Base-by-base conservation (phyloP, 2,888 invertebrate species). In the Amaurobius ferox region DNA sequence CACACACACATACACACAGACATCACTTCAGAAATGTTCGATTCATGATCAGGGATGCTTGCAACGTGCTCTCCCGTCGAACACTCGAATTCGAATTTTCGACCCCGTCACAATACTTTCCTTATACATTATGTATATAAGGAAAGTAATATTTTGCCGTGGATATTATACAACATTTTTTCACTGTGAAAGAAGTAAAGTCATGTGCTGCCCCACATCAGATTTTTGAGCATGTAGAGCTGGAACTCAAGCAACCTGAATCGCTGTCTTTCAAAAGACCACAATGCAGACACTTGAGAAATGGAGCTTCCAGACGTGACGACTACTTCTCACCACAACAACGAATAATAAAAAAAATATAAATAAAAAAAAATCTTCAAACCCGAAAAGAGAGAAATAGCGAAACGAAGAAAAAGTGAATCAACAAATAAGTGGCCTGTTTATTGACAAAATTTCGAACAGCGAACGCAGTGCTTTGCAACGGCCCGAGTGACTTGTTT, bases 401-500 rank as follows among this genome's bases (percentile, higher is more conserved):
- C n/a, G 19, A 61, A 44, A 26, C 19, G 32, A 16, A 66, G n/a
- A 32, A 30, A 66, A 35, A 66, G 32, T 32, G 35, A 32, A 48
- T n/a, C 64, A 80, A 73, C 28, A 67, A 80, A 74, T 73, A 80
- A 80, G 73, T 80, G 39, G 26, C 80, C 80, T 74, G 73, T 80
- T 73, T 80, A 80, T 80, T 73, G 80, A 80, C 73, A 73, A 80
- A 80, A 80, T 67, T 61, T 67, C 73, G 72, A 26, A 48, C 55
- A 35, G 61, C 19, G 40, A 19, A 40, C 13, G 32, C 44, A 23
- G 23, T n/a, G 35, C 35, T 79, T 70, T 79, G 72, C 76, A 71
- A 71, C 77, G 76, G 71, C 40, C 83, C 83, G 66, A 61, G 66
- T 85, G 32, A 71, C 77, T 77, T 85, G 77, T 85, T 85, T 85